Evolutionary conservation across 2,888 invertebrate species (phyloP).

Genomic region (Cheilosia vulpina): DNA sequence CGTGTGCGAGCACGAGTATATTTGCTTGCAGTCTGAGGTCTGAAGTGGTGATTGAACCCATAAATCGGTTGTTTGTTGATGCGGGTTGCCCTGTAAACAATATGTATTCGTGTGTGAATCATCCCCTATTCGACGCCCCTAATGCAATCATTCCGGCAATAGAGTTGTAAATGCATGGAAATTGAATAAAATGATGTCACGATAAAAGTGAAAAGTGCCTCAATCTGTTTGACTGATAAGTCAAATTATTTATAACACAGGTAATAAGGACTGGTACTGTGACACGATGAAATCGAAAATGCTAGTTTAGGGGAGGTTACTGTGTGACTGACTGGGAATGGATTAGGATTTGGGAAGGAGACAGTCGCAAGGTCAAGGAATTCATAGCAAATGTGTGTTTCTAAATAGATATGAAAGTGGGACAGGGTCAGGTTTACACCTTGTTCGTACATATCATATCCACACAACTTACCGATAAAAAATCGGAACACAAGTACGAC

Average conservation of each 20-base stretch:
- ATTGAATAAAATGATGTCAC: constrained; percentile 4
- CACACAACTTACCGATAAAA: too few relatives aligned
- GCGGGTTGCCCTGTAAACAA: constrained; percentile 64
- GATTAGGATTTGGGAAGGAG: too few relatives aligned
- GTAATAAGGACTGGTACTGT: constrained; percentile 13
- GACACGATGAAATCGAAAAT: neutral
- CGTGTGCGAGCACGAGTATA: neutral
- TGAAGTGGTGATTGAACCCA: constrained; percentile 48
- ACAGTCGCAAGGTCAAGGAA: too few relatives aligned
- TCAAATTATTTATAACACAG: constrained; percentile 31
- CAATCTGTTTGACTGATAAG: constrained; percentile 24
- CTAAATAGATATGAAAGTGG: too few relatives aligned
- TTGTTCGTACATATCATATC: too few relatives aligned
- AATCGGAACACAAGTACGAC: too few relatives aligned
- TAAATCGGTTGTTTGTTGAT: constrained; percentile 70
- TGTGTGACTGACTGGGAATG: too few relatives aligned
- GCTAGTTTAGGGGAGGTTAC: neutral
- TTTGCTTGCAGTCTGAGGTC: constrained; percentile 5
- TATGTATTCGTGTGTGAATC: constrained; percentile 50
- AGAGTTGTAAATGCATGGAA: constrained; percentile 30
- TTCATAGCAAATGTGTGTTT: too few relatives aligned
- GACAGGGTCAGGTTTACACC: too few relatives aligned
- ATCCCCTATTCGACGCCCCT: constrained; percentile 54
- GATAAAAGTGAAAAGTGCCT: constrained; percentile 17
- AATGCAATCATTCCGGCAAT: neutral